These are phyloP conservation scores for Alouatta palliata DNA, from an alignment of 2,113 vertebrate species.

Conservation along the genomic window DNA sequence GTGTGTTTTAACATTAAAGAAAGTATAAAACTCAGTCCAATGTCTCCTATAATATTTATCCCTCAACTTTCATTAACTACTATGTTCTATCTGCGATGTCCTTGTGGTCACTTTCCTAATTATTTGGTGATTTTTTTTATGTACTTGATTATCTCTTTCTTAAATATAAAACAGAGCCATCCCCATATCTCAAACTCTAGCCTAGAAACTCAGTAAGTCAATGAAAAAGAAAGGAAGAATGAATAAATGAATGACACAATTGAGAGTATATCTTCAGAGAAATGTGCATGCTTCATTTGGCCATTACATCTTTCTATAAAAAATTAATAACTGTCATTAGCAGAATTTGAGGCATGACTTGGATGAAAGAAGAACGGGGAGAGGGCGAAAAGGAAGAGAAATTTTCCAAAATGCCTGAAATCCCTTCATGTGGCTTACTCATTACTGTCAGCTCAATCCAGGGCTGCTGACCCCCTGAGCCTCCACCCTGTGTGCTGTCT, in stretches of 20 bases:
- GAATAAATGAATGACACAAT: neutral
- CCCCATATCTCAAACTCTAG: neutral
- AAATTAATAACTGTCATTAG: neutral
- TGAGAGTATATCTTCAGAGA: neutral
- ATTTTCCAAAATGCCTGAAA: neutral
- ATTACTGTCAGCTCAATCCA: neutral
- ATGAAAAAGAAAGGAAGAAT: neutral
- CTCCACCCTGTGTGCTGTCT: neutral
- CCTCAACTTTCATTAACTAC: accelerated
- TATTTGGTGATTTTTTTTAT: neutral
- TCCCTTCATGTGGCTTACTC: neutral
- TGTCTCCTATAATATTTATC: neutral
- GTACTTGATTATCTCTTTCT: neutral
- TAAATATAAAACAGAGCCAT: neutral
- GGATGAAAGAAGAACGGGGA: neutral
- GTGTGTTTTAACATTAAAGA: neutral
- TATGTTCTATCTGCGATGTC: neutral
- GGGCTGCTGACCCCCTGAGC: neutral
- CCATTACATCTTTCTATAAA: neutral
- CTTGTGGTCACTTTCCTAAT: neutral
- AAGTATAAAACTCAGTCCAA: neutral
- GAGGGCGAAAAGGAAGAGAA: neutral
- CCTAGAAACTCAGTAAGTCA: neutral
- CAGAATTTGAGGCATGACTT: neutral
- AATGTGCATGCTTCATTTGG: neutral